Conservation (phyloP, 2,113 vertebrate species). For the Scartelaos histophorus region DNA sequence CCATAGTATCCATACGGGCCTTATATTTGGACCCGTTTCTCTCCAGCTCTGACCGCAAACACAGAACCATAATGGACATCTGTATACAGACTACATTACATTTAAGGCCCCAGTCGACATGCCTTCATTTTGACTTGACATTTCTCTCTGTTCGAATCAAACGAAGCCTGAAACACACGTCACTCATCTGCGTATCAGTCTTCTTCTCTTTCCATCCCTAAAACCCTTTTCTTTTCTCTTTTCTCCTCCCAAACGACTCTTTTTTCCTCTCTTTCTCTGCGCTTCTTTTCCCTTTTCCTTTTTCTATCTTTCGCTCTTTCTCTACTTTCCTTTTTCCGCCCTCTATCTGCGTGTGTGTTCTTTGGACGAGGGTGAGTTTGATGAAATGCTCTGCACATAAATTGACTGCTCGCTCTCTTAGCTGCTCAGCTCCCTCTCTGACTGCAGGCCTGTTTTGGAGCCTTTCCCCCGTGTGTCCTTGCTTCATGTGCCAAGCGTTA, state of each 20-base stretch:
- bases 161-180: background rate
- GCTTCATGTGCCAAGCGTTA: conserved; percentile 55
- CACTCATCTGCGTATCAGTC: background rate
- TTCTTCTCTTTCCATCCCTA: background rate
- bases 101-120: background rate
- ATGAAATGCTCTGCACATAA: conserved; percentile 39
- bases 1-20: too few relatives aligned
- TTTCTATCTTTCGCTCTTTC: too few relatives aligned
- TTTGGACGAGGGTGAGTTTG: conserved; percentile 27
- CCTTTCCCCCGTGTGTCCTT: conserved; percentile 34
- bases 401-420: conserved; percentile 57
- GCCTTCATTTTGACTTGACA: background rate
- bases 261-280: too few relatives aligned
- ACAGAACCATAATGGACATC: background rate
- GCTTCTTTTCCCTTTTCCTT: too few relatives aligned
- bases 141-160: conserved; percentile 6
- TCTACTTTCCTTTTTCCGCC: too few relatives aligned
- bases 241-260: too few relatives aligned
- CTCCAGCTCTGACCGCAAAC: background rate
- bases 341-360: background rate
- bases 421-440: conserved; percentile 60
- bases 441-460: conserved; percentile 55
- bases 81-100: background rate
- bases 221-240: too few relatives aligned
- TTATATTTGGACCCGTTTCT: background rate